These are phyloP conservation scores for Prosopocoilus inquinatus DNA, from an alignment of 2,888 invertebrate species.

Conservation along the genomic window DNA sequence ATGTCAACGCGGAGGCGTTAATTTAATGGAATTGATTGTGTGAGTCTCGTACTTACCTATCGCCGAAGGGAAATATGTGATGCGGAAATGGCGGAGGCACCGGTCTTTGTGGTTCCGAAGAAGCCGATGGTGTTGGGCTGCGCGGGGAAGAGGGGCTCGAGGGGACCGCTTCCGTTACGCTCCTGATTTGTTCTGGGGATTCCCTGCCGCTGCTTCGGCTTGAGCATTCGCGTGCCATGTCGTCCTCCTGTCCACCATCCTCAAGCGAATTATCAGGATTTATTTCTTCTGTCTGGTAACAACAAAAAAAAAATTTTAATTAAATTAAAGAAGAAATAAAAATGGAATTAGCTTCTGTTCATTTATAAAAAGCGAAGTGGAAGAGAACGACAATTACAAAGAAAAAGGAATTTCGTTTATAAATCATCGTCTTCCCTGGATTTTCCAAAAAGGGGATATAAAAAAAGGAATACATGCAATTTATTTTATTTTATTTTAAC, in stretches of 20 bases:
- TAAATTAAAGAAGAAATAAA: too few species aligned
- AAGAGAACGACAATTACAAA: not conserved
- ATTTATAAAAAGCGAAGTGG: too few species aligned
- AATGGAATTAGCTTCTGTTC: too few species aligned
- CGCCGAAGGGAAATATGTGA: constrained; percentile 65
- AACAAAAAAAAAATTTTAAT: not conserved
- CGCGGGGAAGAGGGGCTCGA: constrained; percentile 49
- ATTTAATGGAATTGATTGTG: not conserved
- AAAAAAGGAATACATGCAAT: too few species aligned
- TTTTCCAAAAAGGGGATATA: too few species aligned
- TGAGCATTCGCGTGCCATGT: constrained; percentile 43
- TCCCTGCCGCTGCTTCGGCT: constrained; percentile 42
- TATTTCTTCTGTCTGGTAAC: constrained; percentile 37
- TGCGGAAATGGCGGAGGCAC: constrained; percentile 62
- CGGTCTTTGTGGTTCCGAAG: constrained; percentile 61
- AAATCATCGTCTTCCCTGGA: too few species aligned
- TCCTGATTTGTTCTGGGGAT: constrained; percentile 36
- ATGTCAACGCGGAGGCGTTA: too few species aligned
- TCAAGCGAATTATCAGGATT: constrained; percentile 30
- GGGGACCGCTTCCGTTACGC: constrained; percentile 36
- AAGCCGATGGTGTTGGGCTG: constrained; percentile 60
- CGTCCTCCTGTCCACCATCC: constrained; percentile 39
- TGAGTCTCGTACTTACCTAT: constrained; percentile 51
- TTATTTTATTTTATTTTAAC: too few species aligned
- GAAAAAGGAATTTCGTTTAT: not conserved